Evolutionary conservation across 2,888 invertebrate genomes (phyloP), one percentile per base, ranked within the genome.

Genomic region (Ypsolopha sequella): DNA sequence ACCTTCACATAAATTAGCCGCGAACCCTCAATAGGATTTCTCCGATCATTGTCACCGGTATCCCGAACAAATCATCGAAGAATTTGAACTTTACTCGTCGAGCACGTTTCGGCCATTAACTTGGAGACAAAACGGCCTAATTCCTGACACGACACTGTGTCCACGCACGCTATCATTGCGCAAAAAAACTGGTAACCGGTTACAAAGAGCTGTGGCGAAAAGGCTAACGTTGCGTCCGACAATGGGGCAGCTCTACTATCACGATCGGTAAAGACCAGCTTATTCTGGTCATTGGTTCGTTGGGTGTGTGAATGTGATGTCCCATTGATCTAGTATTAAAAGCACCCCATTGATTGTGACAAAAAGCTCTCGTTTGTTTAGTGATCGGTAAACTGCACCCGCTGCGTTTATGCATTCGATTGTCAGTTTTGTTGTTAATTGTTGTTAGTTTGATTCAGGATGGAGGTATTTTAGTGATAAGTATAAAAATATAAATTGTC

Each of bases 81-180:
- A 84, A 84, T 85, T 81, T 75, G 65, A 69, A 65, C 66, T 72
- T 66, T 69, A 69, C 70, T 74, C 67, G 66, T 71, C 70, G 74
- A 82, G 85, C 85, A 86, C 85, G 85, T 86, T 82, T 68, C 66
- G 68, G 72, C 79, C 85, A 84, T 86, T 85, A 86, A 79, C 45
- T 56, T 55, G 80, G 75, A 82, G 84, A 84, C 84, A 85, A 84
- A 85, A 82, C 80, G 69, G 58, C 63, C 76, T 86, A 86, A 86
- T 81, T 80, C 86, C 81, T 74, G 68, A 71, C 70, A 67, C 70
- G 73, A 73, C 73, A 70, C 69, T 77, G 81, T 82, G 80, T 82
- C 70, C 85, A 86, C 85, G 86, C 76, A 80, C 76, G 59, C 63
- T 84, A 81, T 85, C 86, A 84, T 86, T 86, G 82, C 86, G 85